Conservation (phyloP, 2,888 invertebrate species). For the Macrosiphum euphorbiae region DNA sequence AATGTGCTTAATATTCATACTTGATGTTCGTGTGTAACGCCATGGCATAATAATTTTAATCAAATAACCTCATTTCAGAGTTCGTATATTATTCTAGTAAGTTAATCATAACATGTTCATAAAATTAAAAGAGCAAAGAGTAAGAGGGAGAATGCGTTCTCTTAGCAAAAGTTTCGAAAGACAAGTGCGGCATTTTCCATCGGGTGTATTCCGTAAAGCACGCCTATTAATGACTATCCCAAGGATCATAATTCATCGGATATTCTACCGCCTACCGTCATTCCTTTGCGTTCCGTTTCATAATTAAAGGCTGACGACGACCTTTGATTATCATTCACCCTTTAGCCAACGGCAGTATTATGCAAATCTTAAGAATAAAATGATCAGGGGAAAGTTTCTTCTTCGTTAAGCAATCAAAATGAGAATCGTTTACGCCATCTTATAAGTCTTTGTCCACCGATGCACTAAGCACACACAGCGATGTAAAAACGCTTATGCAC, state of each 20-base stretch:
- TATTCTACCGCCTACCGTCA: conserved; percentile 57
- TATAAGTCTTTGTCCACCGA: conserved; percentile 34
- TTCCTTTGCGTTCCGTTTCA: conserved; percentile 57
- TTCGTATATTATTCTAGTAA: not conserved
- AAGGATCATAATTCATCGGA: conserved; percentile 60
- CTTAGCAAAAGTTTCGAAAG: conserved; percentile 15
- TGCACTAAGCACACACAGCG: not conserved
- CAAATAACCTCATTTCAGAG: not conserved
- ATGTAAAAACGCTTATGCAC: conserved; percentile 2
- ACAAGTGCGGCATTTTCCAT: conserved; percentile 42
- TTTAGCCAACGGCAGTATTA: conserved; percentile 50
- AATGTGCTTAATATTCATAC: not conserved
- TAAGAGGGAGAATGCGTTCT: not conserved
- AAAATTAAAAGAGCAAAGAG: conserved; percentile 18
- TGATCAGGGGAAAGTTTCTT: conserved; percentile 36
- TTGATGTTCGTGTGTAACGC: not conserved
- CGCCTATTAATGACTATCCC: conserved; percentile 58
- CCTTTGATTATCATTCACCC: conserved; percentile 62
- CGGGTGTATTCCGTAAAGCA: conserved; percentile 22
- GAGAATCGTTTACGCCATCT: conserved; percentile 39
- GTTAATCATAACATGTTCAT: conserved; percentile 38
- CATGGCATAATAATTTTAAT: not conserved
- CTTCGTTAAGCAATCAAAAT: conserved; percentile 62
- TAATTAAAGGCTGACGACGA: conserved; percentile 61
- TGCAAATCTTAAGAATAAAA: conserved; percentile 63